These are phyloP conservation scores for Celastrina argiolus DNA, from an alignment of 2,888 invertebrate species.

Conservation along the genomic window DNA sequence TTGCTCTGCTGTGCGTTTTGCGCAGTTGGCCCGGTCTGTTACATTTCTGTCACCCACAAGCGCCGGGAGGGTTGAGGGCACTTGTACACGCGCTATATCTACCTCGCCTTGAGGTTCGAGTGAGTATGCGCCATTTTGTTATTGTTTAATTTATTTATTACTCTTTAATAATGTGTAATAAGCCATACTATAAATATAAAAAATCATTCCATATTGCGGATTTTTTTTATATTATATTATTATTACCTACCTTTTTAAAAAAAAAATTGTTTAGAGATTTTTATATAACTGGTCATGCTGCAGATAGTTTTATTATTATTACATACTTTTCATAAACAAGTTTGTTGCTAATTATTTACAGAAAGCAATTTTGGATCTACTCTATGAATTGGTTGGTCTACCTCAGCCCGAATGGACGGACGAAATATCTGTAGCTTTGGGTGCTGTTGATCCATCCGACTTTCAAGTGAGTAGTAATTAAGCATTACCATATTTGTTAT, in stretches of 20 bases:
- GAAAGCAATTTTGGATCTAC: constrained; percentile 94
- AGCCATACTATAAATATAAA: too few relatives aligned
- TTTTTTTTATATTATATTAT: too few relatives aligned
- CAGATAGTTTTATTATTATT: too few relatives aligned
- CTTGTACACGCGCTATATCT: constrained; percentile 88
- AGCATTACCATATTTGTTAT: not conserved
- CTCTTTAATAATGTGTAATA: not conserved
- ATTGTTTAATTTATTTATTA: not conserved
- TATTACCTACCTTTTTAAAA: too few relatives aligned
- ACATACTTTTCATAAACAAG: too few relatives aligned
- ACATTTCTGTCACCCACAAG: constrained; percentile 89
- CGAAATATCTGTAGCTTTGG: constrained; percentile 91
- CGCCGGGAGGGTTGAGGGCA: constrained; percentile 85
- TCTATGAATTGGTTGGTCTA: constrained; percentile 93
- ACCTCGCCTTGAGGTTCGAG: constrained; percentile 92
- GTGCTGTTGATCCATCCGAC: constrained; percentile 92
- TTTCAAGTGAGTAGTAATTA: constrained; percentile 69
- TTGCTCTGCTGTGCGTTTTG: constrained; percentile 89
- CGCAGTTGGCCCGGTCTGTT: constrained; percentile 95
- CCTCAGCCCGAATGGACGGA: constrained; percentile 95
- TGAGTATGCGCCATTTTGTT: constrained; percentile 72
- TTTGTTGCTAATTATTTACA: constrained; percentile 49
- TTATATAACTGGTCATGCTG: too few relatives aligned
- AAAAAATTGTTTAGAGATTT: not conserved
- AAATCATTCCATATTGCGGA: too few relatives aligned